Evolutionary conservation across 1,140 invertebrate species (phyloP), one percentile per base, ranked within the genome.

Genomic region (Limonius californicus): DNA sequence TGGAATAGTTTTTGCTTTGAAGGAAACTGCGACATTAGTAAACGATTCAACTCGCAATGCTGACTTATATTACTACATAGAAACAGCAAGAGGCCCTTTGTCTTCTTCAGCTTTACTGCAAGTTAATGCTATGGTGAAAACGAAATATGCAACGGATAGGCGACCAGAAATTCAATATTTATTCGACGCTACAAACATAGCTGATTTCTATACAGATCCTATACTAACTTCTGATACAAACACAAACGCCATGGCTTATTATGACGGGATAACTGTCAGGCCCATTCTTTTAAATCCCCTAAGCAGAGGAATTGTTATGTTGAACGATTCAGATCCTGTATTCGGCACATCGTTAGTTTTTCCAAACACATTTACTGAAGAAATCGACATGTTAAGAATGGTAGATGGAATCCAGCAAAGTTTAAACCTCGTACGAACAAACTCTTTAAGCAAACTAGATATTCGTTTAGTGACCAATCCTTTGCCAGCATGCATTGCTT

Each of bases 101-200:
- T 64, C 81, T 35, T 71, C 78, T 2, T 82, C 80, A 0, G 78
- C 78, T 8, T 72, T 80, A 3, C 61, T 83, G 1, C 78, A 76
- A 70, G 75, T 75, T 2, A 78, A 78, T 23, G 80, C 78, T 9
- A 83, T 85, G 70, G 77, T 83, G 11, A 82, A 81, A 72, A 82
- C 82, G 0, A 70, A 71, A 56, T 77, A 72, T 30, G 73, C 71
- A 62, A 64, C 62, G 3, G 58, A 64, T 1, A 70, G 71, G 4
- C 71, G 80, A 2, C 86, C 87, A 0, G 86, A 89, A 68, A 83
- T 89, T 18, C 86, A 88, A 72, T 85, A 79, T 69, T 80, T 82
- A 16, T 84, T 86, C 57, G 85, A 87, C 67, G 80, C 80, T 0
- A 70, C 76, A 21, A 81, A 80, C 59, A 76, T 81, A 2, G 55